Evolutionary conservation across 2,888 invertebrate genomes (phyloP), one percentile per base, ranked within the genome.

Genomic region (Pecten maximus): DNA sequence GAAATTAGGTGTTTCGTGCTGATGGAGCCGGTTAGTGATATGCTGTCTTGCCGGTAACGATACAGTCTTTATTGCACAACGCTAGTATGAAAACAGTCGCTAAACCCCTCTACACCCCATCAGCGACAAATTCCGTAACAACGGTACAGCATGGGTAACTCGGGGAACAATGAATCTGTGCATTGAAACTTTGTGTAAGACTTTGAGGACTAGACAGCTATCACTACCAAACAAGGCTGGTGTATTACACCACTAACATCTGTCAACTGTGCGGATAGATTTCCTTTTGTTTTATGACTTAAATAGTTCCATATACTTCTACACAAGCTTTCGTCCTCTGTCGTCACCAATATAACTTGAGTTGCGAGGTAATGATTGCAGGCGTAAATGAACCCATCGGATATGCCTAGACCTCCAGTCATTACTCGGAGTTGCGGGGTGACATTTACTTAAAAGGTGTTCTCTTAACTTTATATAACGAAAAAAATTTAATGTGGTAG

Each of bases 1-100:
- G 74, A 74, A 74, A 74, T 74, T 74, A 74, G 74, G 74, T 35
- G 74, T 35, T 74, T 74, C 74, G 74, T 74, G 74, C 35, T 74
- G 74, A 15, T 74, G 74, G 35, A 74, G 74, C 23, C 74, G 10
- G 74, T 74, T 35, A 74, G 74, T 23, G 74, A 74, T 35, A 74
- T 35, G 35, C 74, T 74, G 35, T 74, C 74, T 74, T 74, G 74
- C 74, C 28, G 6, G 74, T 23, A 74, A 28, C 74, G 74, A 74
- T 74, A 74, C 74, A 35, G 74, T 28, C 74, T 74, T 74, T 74
- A 74, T 74, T 74, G 74, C 74, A 74, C 74, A 74, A 74, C 10
- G 74, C 74, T 74, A 74, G 74, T 35, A 74, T 74, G 60, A 74
- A 74, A 74, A 28, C 35, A 35, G 74, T 74, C 35, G 74, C 74